Percentiles rank a stretch among this genome's conserved stretches.
Evolutionary conservation across 23 tunicate genomes (phyloP).

Genomic region (Ascidia mentula): DNA sequence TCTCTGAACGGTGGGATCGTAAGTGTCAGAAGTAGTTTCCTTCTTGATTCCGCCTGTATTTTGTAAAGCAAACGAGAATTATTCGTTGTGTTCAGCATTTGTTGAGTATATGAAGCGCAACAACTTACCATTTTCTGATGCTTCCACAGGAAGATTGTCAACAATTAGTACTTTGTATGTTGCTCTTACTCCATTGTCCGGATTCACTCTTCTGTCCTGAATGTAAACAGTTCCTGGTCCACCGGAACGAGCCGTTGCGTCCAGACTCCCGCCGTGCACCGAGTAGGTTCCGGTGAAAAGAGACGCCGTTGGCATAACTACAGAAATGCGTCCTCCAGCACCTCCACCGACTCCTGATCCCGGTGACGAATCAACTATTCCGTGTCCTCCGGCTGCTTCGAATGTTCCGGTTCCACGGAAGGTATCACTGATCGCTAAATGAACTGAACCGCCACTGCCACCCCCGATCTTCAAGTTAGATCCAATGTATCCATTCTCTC

Average conservation of each 20-base stretch:
- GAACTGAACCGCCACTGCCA: conserved; percentile 20
- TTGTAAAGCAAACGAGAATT: not conserved
- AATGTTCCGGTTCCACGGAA: conserved; percentile 11
- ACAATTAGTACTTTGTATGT: conserved; percentile 9
- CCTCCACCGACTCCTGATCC: conserved; percentile 17
- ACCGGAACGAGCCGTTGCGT: not conserved
- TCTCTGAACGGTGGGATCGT: not conserved
- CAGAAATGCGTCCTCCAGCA: conserved; percentile 15
- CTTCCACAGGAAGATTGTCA: conserved; percentile 14
- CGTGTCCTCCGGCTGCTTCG: conserved; percentile 17
- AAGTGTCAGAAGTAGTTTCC: not conserved
- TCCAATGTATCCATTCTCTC: not conserved
- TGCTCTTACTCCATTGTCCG: not conserved
- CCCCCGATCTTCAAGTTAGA: conserved; percentile 15
- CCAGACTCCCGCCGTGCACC: conserved; percentile 18
- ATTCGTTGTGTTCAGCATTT: not conserved
- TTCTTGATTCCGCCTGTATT: not conserved
- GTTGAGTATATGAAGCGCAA: not conserved
- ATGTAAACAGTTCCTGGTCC: conserved; percentile 25
- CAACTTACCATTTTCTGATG: conserved; percentile 8
- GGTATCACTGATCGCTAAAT: not conserved
- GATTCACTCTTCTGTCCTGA: conserved; percentile 18
- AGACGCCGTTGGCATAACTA: not conserved
- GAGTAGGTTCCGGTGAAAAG: conserved; percentile 25
- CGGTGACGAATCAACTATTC: not conserved